phyloP scores from a whole-genome alignment of 2,888 invertebrate genomes.

The Amiota communis region DNA sequence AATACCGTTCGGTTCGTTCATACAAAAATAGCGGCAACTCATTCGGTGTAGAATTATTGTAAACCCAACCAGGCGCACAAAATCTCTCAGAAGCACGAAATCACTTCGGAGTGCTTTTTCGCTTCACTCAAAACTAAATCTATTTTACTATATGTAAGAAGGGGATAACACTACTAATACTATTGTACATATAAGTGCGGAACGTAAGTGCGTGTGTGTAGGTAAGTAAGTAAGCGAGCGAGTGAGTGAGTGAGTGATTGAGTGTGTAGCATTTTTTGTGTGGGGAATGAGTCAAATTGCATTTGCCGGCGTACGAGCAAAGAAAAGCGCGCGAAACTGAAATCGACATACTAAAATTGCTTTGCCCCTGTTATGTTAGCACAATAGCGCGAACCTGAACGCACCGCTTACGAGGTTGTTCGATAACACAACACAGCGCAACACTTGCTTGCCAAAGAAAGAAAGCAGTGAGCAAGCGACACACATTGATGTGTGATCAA shows the following conservation, averaged over 20 bases:
- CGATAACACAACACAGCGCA: too few relatives aligned
- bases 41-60: constrained; percentile 73
- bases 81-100: constrained; percentile 35
- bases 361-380: constrained; percentile 58
- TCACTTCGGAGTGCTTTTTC: constrained; percentile 53
- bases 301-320: not conserved
- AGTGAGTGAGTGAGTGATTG: not conserved
- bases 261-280: not conserved
- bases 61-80: constrained; percentile 69
- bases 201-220: not conserved
- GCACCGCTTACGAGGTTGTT: too few relatives aligned
- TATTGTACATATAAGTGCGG: too few relatives aligned
- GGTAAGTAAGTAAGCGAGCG: not conserved
- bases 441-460: too few relatives aligned
- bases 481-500: not conserved
- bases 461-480: constrained; percentile 46
- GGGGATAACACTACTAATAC: constrained; percentile 36
- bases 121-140: not conserved
- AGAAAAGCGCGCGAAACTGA: constrained; percentile 39
- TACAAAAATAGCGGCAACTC: constrained; percentile 61
- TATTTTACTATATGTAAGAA: constrained; percentile 37
- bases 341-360: constrained; percentile 39
- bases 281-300: constrained; percentile 26
- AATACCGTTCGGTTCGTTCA: constrained; percentile 36
- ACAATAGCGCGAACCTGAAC: constrained; percentile 64